These are phyloP conservation scores for Drosophila koepferae DNA, from an alignment of 2,888 invertebrate genomes.

Conservation along the genomic window DNA sequence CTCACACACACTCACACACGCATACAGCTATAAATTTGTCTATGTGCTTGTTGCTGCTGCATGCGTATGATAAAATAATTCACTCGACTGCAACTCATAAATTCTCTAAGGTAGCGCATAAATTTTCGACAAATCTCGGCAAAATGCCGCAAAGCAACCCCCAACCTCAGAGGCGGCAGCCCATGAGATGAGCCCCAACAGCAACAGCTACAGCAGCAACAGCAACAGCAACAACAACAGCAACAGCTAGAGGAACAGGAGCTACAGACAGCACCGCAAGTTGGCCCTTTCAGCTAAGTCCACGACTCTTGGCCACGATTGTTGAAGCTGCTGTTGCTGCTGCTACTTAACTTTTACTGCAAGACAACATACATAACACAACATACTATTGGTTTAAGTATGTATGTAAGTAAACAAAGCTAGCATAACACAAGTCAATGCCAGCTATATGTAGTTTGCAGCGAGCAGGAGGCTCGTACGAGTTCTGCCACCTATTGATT, in stretches of 20 bases:
- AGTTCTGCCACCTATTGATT: neutral
- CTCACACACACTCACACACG: neutral
- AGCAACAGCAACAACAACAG: neutral
- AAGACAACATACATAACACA: slow-evolving; percentile 51
- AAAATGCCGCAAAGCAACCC: slow-evolving; percentile 78
- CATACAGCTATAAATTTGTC: slow-evolving; percentile 17
- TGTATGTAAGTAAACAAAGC: slow-evolving; percentile 38
- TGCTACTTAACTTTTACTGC: slow-evolving; percentile 43
- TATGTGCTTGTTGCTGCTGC: slow-evolving; percentile 63
- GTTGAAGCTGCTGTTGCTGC: neutral
- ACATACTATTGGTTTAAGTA: slow-evolving; percentile 63
- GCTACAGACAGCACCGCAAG: slow-evolving; percentile 40
- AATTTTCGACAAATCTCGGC: slow-evolving; percentile 79
- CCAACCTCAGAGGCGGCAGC: slow-evolving; percentile 58
- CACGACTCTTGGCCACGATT: slow-evolving; percentile 28
- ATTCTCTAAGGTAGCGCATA: slow-evolving; percentile 81
- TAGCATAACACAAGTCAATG: neutral
- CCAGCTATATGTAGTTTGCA: neutral
- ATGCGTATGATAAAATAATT: slow-evolving; percentile 82
- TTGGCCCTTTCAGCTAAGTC: slow-evolving; percentile 34
- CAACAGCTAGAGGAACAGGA: neutral
- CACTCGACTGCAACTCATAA: slow-evolving; percentile 82
- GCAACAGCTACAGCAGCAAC: neutral
- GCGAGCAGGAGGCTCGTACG: too few relatives aligned
- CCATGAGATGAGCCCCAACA: slow-evolving; percentile 14